These are phyloP conservation scores for Panthera uncia DNA, from an alignment of 2,113 vertebrate species.

Conservation along the genomic window DNA sequence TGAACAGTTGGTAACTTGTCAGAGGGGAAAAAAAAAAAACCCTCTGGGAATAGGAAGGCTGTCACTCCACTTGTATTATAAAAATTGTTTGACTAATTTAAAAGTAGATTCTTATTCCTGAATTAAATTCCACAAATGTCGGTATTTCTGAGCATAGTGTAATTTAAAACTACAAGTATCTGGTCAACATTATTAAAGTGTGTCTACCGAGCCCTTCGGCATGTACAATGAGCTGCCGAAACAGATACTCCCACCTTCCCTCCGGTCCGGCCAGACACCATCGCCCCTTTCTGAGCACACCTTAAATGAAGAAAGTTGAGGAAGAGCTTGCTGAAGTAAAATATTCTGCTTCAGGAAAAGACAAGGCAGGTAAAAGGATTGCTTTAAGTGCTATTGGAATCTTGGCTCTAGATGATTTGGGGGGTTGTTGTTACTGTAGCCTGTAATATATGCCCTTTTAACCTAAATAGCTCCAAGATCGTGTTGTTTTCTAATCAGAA, in stretches of 20 bases:
- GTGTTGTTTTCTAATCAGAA: not conserved
- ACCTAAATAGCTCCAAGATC: not conserved
- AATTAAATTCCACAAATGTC: not conserved
- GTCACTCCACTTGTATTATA: not conserved
- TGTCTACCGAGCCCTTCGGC: not conserved
- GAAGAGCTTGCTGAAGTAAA: not conserved
- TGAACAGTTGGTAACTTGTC: not conserved
- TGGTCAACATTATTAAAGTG: not conserved
- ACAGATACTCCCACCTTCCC: fast-evolving
- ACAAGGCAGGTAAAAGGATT: not conserved
- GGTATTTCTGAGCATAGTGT: not conserved
- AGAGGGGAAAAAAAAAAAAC: not conserved
- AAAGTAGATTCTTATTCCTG: not conserved
- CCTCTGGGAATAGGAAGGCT: not conserved
- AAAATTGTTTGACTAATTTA: constrained; percentile 3
- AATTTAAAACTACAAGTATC: not conserved
- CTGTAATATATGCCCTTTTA: not conserved
- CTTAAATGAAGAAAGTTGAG: not conserved
- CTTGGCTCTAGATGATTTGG: not conserved
- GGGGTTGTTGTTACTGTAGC: not conserved
- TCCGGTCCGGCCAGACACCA: not conserved
- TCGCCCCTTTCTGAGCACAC: not conserved
- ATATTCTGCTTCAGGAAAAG: not conserved
- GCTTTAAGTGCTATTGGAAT: not conserved
- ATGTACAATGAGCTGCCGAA: not conserved